Percentiles rank a stretch among this genome's conserved stretches.
phyloP scores from a whole-genome alignment of 2,888 invertebrate genomes.

The Eutolmus rufibarbis region DNA sequence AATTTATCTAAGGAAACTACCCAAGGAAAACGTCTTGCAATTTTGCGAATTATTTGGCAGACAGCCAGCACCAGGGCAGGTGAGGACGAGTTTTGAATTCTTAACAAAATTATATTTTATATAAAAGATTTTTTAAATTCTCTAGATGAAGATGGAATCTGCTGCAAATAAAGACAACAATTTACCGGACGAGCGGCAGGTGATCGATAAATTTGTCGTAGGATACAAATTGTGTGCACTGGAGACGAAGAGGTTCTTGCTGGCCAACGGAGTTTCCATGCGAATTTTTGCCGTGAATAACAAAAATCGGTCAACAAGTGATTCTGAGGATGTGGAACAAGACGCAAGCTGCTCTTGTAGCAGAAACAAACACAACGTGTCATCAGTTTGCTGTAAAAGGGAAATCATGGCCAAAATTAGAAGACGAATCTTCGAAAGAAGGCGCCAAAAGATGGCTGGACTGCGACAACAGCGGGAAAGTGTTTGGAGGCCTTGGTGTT shows the following conservation, averaged over 20 bases:
- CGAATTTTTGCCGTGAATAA: neutral
- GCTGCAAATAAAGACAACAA: neutral
- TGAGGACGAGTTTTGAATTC: neutral
- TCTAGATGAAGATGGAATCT: neutral
- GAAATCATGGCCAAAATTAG: slow-evolving; percentile 28
- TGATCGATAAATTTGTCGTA: slow-evolving; percentile 1
- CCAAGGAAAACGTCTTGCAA: neutral
- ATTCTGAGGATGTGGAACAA: neutral
- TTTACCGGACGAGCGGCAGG: neutral
- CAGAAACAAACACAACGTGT: neutral
- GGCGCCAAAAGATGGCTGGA: slow-evolving; percentile 8
- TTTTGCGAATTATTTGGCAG: neutral
- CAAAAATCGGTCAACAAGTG: neutral
- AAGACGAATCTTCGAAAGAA: slow-evolving; percentile 15
- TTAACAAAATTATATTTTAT: neutral
- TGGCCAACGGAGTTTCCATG: slow-evolving; percentile 6
- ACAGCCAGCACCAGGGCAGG: neutral
- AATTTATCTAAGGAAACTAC: neutral
- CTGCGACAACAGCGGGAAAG: slow-evolving; percentile 8
- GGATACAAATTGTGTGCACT: slow-evolving; percentile 13
- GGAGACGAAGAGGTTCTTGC: neutral
- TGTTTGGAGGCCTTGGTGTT: slow-evolving; percentile 24
- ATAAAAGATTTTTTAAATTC: neutral
- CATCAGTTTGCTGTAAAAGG: neutral
- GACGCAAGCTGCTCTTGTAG: neutral